Conservation (phyloP, 2,797 vertebrate genomes). For the Anas capensis region DNA sequence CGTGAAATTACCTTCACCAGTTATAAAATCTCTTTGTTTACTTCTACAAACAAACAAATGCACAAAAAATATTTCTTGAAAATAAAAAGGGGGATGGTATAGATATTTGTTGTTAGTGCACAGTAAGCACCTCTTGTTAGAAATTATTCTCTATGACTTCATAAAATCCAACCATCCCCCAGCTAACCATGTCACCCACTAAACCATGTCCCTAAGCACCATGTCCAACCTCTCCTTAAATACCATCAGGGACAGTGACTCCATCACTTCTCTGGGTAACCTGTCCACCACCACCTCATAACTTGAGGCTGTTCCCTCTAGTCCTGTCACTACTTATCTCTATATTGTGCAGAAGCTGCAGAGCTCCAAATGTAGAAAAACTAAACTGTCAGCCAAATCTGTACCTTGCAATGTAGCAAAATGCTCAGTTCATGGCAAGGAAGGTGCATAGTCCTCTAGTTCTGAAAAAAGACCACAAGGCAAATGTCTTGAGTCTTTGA, state of each 20-base stretch:
- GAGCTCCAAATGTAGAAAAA: fast-evolving
- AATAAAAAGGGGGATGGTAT: background rate
- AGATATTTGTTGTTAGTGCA: background rate
- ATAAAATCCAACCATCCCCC: background rate
- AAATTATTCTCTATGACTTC: fast-evolving
- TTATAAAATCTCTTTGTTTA: background rate
- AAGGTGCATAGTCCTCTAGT: background rate
- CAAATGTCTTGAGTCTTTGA: background rate
- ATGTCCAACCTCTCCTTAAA: too few relatives aligned
- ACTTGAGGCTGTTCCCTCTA: too few relatives aligned
- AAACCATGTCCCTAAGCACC: too few relatives aligned
- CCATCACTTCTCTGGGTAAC: too few relatives aligned
- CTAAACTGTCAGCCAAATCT: background rate
- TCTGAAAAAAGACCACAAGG: background rate
- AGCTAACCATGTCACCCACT: too few relatives aligned
- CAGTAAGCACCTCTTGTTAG: fast-evolving
- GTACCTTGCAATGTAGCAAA: background rate
- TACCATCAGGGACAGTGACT: too few relatives aligned
- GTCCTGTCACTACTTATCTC: too few relatives aligned
- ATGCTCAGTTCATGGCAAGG: background rate
- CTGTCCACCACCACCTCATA: too few relatives aligned
- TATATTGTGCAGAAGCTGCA: background rate
- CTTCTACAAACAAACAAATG: background rate
- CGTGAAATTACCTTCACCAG: background rate
- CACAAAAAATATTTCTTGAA: background rate